phyloP scores from a whole-genome alignment of 1,140 invertebrate genomes.

The Zophobas atratus region DNA sequence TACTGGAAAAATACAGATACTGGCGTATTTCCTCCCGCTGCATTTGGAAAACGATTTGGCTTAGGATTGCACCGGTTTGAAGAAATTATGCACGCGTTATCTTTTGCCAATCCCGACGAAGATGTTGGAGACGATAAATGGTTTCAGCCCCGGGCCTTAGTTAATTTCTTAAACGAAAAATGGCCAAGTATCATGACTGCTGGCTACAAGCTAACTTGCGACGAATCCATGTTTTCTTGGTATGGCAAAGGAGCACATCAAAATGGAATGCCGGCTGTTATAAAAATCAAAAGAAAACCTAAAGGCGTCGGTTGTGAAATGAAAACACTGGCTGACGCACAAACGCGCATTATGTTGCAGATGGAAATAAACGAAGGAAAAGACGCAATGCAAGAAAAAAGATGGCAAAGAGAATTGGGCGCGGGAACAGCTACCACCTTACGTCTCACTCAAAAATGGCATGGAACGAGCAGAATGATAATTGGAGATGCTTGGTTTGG shows the following conservation, averaged over 20 bases:
- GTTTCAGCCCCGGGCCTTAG: background rate
- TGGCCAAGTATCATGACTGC: background rate
- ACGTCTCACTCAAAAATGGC: slow-evolving; percentile 2
- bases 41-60: background rate
- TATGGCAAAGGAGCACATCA: slow-evolving; percentile 2
- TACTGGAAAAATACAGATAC: background rate
- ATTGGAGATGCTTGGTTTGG: slow-evolving; percentile 11
- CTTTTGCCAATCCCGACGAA: background rate
- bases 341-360: slow-evolving; percentile 11
- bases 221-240: slow-evolving; percentile 18
- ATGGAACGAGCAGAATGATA: slow-evolving; percentile 7
- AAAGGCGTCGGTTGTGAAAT: slow-evolving; percentile 39
- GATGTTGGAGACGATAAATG: background rate
- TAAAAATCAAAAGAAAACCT: slow-evolving; percentile 42
- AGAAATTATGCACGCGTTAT: background rate
- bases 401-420: slow-evolving; percentile 19
- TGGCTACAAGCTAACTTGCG: background rate
- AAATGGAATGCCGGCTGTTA: slow-evolving; percentile 12
- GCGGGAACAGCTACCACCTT: slow-evolving; percentile 25
- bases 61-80: background rate
- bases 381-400: slow-evolving; percentile 9
- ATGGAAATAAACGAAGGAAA: slow-evolving; percentile 44
- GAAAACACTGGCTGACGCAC: slow-evolving; percentile 38
- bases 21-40: background rate
- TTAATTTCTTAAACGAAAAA: background rate